Evolutionary conservation across 2,113 vertebrate genomes (phyloP).

Genomic region (Pipra filicauda): DNA sequence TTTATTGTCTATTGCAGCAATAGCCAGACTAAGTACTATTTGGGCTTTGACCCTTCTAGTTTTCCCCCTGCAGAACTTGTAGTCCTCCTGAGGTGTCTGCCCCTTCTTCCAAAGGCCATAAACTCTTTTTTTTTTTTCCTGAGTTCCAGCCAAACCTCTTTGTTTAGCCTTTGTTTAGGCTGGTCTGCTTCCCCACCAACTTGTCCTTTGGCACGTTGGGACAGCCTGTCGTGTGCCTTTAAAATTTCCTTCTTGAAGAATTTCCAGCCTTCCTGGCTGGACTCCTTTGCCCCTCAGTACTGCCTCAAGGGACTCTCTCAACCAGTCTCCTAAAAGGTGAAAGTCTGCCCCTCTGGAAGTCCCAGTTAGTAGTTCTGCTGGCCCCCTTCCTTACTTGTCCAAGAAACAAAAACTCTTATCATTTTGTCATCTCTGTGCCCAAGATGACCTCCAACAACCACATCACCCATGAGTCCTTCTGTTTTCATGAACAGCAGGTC

Average conservation of each 20-base stretch:
- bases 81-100: background rate
- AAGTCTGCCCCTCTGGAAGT: background rate
- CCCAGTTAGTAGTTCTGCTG: background rate
- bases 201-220: background rate
- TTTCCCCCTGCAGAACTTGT: background rate
- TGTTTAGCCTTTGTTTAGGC: background rate
- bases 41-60: background rate
- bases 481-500: background rate
- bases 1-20: background rate
- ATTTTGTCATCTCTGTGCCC: background rate
- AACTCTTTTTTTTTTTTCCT: background rate
- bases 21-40: background rate
- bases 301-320: background rate
- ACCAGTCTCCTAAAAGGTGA: background rate
- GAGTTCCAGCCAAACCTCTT: background rate
- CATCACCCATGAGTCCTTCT: background rate
- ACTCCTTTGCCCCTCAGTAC: background rate
- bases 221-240: background rate
- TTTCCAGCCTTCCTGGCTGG: background rate
- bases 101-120: background rate
- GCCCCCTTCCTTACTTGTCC: background rate
- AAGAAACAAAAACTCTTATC: background rate
- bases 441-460: background rate
- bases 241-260: background rate
- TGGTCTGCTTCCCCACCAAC: background rate